Evolutionary conservation across 2,797 vertebrate species (phyloP), one percentile per base, ranked within the genome.

Genomic region (Tokudaia tokunoshimensis): DNA sequence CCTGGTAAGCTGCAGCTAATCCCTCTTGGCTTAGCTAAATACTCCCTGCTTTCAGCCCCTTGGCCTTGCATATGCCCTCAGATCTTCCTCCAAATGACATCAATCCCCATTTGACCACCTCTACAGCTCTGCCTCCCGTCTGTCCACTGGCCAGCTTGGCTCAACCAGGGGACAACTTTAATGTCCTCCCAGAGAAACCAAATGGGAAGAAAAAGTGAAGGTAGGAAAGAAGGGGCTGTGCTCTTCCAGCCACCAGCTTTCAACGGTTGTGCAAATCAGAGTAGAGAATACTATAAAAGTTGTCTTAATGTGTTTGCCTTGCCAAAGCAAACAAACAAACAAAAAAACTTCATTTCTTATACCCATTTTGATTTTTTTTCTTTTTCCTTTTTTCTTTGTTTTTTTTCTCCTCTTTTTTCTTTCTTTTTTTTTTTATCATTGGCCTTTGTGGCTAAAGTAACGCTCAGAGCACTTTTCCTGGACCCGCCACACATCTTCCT

Each of bases 31-130:
- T 92, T 14, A 8, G 0, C 76, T 84, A 19, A 0, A 57, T 5
- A 41, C 20, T 37, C 6, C 81, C 59, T 14, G 2, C 24, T 41
- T 44, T 67, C 91, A 10, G 63, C 12, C 12, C 24, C 10, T 19
- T 26, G 41, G 55, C 34, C 44, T 61, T 95, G 37, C 8, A 3
- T 15, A 2, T 4, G 8, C 29, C n/a, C 81, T n/a, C 65, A 65
- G 74, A 37, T 10, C 31, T 96, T 95, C 82, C 37, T 92, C 92
- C 72, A 70, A 50, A 41, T 76, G 83, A 75, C 12, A 10, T 93
- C 47, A 52, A n/a, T 59, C 55, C 84, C 24, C 41, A 29, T 84
- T 52, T 55, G 44, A 70, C 55, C 17, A n/a, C 11, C 59, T 84
- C 34, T 52, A 37, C 20, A 41, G 26, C n/a, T 74, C 80, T 37